Evolutionary conservation across 92 coral and sea anemone genomes (phyloP).

Genomic region (Plumapathes pennacea): DNA sequence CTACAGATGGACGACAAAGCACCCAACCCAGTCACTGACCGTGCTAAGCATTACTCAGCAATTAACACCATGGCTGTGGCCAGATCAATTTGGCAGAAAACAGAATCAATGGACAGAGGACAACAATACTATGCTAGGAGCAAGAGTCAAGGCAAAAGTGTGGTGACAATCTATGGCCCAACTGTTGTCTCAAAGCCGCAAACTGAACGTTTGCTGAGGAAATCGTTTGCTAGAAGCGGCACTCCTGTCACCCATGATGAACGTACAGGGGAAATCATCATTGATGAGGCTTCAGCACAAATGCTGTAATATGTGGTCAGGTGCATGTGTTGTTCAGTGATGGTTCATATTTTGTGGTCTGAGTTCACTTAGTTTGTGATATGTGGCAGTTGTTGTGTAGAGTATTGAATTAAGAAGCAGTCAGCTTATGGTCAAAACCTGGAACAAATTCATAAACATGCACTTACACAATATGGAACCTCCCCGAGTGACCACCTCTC

Average conservation of each 20-base stretch:
- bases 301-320: background rate
- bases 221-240: constrained; percentile 43
- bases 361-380: too few species aligned
- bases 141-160: constrained; percentile 4
- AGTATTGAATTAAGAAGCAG: too few species aligned
- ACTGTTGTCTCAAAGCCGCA: constrained; percentile 33
- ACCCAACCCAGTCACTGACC: constrained; percentile 45
- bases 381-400: too few species aligned
- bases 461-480: too few species aligned
- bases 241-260: constrained; percentile 70
- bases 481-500: too few species aligned
- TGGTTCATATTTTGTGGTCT: too few species aligned
- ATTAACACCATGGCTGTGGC: constrained; percentile 55
- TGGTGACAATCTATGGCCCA: constrained; percentile 18
- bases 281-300: background rate
- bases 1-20: constrained; percentile 42
- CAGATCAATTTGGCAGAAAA: constrained; percentile 7
- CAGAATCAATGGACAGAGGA: background rate
- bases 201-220: constrained; percentile 50
- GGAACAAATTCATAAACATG: too few species aligned
- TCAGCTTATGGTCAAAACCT: too few species aligned
- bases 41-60: constrained; percentile 54
- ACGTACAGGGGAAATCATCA: constrained; percentile 1
- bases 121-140: background rate
- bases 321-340: too few species aligned